Conservation (phyloP, 2,113 vertebrate genomes). For the Myiagra hebetior region DNA sequence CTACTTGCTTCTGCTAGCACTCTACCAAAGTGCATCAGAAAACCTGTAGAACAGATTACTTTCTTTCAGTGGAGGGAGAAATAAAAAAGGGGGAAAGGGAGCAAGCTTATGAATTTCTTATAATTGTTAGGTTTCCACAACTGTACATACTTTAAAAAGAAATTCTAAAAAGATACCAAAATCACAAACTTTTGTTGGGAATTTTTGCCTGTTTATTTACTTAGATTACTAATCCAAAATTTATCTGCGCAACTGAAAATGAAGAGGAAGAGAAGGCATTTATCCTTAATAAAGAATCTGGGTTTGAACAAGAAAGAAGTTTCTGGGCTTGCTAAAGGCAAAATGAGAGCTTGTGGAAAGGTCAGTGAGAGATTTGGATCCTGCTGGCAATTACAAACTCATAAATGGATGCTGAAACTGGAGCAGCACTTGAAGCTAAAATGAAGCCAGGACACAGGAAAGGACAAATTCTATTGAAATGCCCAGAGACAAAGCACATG, state of each 20-base stretch:
- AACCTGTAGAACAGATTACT: background rate
- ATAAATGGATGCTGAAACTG: background rate
- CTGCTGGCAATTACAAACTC: background rate
- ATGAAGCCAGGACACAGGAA: background rate
- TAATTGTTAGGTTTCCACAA: background rate
- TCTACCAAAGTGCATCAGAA: background rate
- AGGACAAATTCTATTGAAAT: background rate
- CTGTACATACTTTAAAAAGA: background rate
- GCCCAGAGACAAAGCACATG: background rate
- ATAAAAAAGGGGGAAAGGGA: rapidly evolving
- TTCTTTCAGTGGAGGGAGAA: background rate
- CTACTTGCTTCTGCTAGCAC: background rate
- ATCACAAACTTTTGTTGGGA: background rate
- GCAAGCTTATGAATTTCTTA: rapidly evolving
- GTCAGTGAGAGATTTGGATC: background rate
- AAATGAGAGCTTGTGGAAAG: background rate
- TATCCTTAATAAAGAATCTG: background rate
- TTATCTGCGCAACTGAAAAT: background rate
- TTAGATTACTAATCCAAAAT: background rate
- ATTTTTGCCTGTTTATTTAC: background rate
- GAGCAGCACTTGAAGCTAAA: background rate
- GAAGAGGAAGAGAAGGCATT: background rate
- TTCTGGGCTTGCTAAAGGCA: background rate
- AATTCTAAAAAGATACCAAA: background rate
- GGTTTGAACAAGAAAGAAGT: background rate